Evolutionary conservation across 2,888 invertebrate species (phyloP), one percentile per base, ranked within the genome.

Genomic region (Drosophila pegasa): DNA sequence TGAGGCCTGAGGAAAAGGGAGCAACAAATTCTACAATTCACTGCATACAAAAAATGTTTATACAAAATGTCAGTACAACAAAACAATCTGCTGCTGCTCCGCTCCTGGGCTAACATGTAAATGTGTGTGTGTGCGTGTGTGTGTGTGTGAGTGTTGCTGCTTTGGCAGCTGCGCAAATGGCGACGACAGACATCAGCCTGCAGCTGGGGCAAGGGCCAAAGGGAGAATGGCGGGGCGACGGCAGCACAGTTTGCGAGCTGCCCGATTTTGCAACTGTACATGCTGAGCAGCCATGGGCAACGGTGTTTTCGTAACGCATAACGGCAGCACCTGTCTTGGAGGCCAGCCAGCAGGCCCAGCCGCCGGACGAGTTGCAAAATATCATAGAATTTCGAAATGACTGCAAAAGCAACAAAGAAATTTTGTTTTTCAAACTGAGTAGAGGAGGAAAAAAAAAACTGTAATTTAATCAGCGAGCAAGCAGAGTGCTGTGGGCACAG

Each of bases 251-350:
- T 43, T 43, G 43, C 22, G 38, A 71, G 48, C 41, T 45, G 56
- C 45, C 16, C 16, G 57, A 69, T 81, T 81, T 82, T 79, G 82
- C 86, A 87, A 81, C 85, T 81, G 75, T 75, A 78, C 75, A 67
- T 62, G 59, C 41, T 38, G 45, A 38, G 47, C 31, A 27, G 14
- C 20, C 14, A 35, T 33, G 22, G 41, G 50, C 43, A 48, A 25
- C 57, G 33, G 22, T 57, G 72, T 72, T 81, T 87, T 88, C 82
- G 88, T 88, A 89, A 86, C 68, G 78, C 75, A 79, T 78, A 85
- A 76, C 81, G 78, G 78, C 90, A 82, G 90, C 90, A 90, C 91
- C 90, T 90, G 90, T 87, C 89, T 86, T 78, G 62, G 78, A 73
- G 78, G 74, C 78, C 71, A 55, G 60, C 56, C 51, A n/a, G n/a